These are phyloP conservation scores for Doris montereyensis DNA, from an alignment of 2,888 invertebrate genomes.

Conservation along the genomic window DNA sequence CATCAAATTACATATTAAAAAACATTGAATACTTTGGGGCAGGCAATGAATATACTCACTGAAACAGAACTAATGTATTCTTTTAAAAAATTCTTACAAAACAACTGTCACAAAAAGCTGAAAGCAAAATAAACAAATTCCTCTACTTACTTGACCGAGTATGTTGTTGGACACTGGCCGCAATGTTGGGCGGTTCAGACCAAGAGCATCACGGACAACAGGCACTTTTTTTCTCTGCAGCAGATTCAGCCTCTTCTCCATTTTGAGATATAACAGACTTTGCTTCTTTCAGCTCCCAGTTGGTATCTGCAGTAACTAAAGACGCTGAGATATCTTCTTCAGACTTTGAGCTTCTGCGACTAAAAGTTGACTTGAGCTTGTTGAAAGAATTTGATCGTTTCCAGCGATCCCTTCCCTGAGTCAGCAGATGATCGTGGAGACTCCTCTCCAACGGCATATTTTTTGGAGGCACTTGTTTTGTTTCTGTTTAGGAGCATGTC, in stretches of 20 bases:
- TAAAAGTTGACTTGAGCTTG: conserved; percentile 43
- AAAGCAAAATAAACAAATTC: no score
- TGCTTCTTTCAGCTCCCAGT: conserved; percentile 42
- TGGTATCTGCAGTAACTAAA: conserved; percentile 26
- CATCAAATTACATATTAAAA: no score
- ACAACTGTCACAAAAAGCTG: no score
- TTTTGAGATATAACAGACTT: no score
- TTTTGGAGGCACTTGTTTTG: conserved; percentile 39
- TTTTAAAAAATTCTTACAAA: no score
- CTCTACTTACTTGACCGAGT: conserved; percentile 44
- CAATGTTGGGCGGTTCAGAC: conserved; percentile 38
- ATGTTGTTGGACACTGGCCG: conserved; percentile 40
- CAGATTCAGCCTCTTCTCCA: no score
- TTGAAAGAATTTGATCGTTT: conserved; percentile 58
- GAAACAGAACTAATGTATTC: no score
- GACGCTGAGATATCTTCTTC: not conserved
- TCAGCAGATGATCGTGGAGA: no score
- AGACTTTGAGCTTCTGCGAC: conserved; percentile 31
- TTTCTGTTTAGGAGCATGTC: conserved; percentile 53
- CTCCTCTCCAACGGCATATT: not conserved
- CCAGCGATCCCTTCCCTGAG: conserved; percentile 48
- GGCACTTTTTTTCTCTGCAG: conserved; percentile 35
- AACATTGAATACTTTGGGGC: no score
- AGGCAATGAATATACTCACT: no score
- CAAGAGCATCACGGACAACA: conserved; percentile 43